Evolutionary conservation across 2,888 invertebrate species (phyloP), one percentile per base, ranked within the genome.

Genomic region (Drosophila buzzatii): DNA sequence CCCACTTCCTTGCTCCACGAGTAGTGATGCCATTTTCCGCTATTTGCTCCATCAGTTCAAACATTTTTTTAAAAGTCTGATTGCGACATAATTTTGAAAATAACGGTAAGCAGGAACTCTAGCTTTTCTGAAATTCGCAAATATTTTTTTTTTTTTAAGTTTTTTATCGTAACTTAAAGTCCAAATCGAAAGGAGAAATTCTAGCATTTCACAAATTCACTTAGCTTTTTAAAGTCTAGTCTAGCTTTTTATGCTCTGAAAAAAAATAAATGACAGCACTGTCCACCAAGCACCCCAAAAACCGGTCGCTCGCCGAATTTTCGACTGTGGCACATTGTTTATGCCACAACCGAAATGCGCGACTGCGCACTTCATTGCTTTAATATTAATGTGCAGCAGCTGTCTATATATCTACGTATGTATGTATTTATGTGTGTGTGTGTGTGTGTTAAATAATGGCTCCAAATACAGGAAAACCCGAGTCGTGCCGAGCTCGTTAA

Each of bases 251-350:
- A 27, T 27, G 6, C 27, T 27, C 27, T 27, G 27, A 27, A 6
- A 27, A 27, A 27, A 27, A 27, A 27, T 5, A 27, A 27, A 27
- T 27, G 27, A 3, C 27, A 27, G 27, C 27, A 27, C 27, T 27
- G 27, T 27, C 5, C 27, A 27, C 27, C 27, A 27, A 27, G 27
- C 45, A 51, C 47, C 52, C 47, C 33, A 49, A 81, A 35, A 79
- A 79, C 89, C 90, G 89, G 85, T 88, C 75, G 70, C 60, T 85
- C 75, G 70, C 90, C 90, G 84, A 88, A 90, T 85, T 72, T 58
- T 60, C 66, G 70, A 81, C 85, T 88, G 88, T 80, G 73, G 83
- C 88, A 69, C 85, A 82, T 77, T 89, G 85, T 67, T 79, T 67
- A 70, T 89, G 87, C 76, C 81, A 68, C 68, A 61, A 67, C 77